Conservation (phyloP, 2,797 vertebrate genomes). For the Psittacula derbiana region DNA sequence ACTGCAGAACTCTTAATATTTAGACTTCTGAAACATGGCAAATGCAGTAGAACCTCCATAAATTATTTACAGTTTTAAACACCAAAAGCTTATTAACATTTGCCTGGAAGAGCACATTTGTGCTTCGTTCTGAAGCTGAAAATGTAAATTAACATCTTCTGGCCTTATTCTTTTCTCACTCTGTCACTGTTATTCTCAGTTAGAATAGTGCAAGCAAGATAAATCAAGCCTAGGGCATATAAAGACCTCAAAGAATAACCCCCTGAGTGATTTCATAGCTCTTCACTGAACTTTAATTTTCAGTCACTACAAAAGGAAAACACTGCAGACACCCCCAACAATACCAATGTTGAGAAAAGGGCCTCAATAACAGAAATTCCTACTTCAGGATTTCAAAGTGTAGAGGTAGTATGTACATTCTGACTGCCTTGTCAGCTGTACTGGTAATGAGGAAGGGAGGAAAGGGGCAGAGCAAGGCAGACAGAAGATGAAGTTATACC, state of each 20-base stretch:
- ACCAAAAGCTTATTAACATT: constrained; percentile 34
- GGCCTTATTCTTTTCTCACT: neutral
- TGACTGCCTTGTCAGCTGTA: neutral
- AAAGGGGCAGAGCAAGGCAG: neutral
- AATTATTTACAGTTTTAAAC: constrained; percentile 47
- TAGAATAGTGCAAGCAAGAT: neutral
- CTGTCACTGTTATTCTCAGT: neutral
- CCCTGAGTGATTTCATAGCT: neutral
- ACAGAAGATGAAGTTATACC: neutral
- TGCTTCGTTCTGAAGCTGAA: neutral
- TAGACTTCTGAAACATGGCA: neutral
- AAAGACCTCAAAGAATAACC: neutral
- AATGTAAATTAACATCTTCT: neutral
- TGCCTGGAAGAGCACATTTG: neutral
- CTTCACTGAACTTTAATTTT: neutral
- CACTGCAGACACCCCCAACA: neutral
- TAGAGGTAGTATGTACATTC: accelerated
- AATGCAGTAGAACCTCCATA: neutral
- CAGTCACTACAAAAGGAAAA: neutral
- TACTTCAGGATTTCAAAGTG: neutral
- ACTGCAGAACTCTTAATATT: neutral
- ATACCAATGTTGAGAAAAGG: neutral
- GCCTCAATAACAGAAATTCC: neutral
- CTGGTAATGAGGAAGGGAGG: neutral
- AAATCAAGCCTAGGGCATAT: neutral